Evolutionary conservation across 1,140 invertebrate species (phyloP).

Genomic region (Stegodyphus dumicola): DNA sequence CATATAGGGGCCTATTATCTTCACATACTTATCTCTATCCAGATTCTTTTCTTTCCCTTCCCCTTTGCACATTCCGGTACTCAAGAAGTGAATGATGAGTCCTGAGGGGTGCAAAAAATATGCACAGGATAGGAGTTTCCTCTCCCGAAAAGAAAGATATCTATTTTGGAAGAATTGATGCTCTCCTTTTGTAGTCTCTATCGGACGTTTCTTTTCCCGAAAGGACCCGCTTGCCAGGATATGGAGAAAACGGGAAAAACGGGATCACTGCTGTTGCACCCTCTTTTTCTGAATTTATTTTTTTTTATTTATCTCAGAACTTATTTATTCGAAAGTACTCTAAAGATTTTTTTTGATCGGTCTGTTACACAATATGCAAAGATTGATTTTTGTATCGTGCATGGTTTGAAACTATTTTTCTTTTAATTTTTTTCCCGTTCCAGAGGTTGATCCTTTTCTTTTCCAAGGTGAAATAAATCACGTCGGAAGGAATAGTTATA

Average conservation of each 20-base stretch:
- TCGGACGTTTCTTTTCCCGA: constrained; percentile 17
- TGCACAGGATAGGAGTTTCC: constrained; percentile 35
- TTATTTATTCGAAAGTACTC: constrained; percentile 35
- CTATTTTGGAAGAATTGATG: constrained; percentile 58
- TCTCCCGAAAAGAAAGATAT: constrained; percentile 22
- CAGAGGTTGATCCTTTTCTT: not conserved
- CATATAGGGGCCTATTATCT: constrained; percentile 28
- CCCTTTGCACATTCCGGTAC: constrained; percentile 23
- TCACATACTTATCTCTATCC: constrained; percentile 23
- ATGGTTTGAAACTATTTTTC: not conserved
- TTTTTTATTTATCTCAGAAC: not conserved
- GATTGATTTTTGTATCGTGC: constrained; percentile 50
- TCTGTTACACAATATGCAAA: constrained; percentile 46
- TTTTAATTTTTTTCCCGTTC: not conserved
- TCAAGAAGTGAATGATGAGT: constrained; percentile 41
- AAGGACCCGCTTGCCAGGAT: constrained; percentile 30
- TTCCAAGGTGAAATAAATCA: not conserved
- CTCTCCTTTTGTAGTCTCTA: constrained; percentile 49
- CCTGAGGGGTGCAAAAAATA: constrained; percentile 41
- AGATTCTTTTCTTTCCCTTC: constrained; percentile 34
- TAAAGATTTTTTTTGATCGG: constrained; percentile 15
- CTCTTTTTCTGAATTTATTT: constrained; percentile 9
- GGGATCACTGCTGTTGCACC: constrained; percentile 12
- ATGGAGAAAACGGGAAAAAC: constrained; percentile 37
- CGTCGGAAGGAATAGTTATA: not conserved